These are phyloP conservation scores for Apistogramma diplotaenia DNA, from an alignment of 2,113 vertebrate genomes.

Conservation along the genomic window DNA sequence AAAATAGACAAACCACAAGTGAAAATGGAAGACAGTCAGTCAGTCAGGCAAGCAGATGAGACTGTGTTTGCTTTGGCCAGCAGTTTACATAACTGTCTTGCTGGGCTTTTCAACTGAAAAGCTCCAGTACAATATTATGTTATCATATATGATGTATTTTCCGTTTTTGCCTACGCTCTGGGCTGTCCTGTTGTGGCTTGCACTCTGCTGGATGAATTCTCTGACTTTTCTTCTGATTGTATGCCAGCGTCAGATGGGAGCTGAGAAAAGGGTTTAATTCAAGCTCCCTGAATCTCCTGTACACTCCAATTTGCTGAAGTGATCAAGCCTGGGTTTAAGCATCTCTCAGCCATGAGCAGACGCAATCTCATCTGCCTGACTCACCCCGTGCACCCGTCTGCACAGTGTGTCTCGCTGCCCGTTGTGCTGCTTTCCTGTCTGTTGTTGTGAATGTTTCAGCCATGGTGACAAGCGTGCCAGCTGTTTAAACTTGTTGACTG, in stretches of 20 bases:
- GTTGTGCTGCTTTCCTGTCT: slow-evolving; percentile 24
- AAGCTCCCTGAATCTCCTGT: slow-evolving; percentile 21
- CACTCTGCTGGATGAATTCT: neutral
- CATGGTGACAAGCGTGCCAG: slow-evolving; percentile 30
- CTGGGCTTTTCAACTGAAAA: neutral
- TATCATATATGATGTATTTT: slow-evolving; percentile 16
- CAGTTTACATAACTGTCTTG: slow-evolving; percentile 22
- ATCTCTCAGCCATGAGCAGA: slow-evolving; percentile 4
- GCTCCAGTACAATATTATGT: neutral
- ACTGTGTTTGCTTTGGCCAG: slow-evolving; percentile 20
- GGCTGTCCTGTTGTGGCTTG: neutral
- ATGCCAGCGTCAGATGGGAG: slow-evolving; percentile 16
- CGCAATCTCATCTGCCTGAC: slow-evolving; percentile 45
- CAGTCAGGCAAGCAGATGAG: slow-evolving; percentile 24
- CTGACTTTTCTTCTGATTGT: slow-evolving; percentile 16
- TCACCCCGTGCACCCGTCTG: slow-evolving; percentile 16
- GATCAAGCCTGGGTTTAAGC: slow-evolving; percentile 43
- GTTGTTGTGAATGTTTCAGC: slow-evolving; percentile 24
- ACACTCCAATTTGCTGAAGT: slow-evolving; percentile 42
- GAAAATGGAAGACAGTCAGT: neutral
- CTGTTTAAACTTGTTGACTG: slow-evolving; percentile 49
- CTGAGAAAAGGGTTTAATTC: slow-evolving; percentile 22
- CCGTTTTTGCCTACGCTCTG: neutral
- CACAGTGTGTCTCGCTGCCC: neutral
- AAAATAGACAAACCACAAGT: neutral